Base-by-base conservation (phyloP, 2,888 invertebrate genomes). In the Dichetophora obliterata region DNA sequence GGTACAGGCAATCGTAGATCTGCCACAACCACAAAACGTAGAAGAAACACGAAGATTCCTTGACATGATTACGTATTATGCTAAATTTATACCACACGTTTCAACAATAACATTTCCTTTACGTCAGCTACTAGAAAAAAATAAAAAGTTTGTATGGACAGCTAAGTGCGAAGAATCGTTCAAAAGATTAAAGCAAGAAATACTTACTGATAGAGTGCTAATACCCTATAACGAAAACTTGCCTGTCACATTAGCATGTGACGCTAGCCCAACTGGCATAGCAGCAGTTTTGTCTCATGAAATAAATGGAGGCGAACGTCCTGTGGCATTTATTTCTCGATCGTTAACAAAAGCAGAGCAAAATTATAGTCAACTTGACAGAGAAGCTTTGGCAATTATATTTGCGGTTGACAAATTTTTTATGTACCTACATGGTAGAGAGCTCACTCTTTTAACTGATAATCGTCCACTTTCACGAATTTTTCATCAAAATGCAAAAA, bases 291-390 rank as follows among this genome's bases (percentile, higher is more conserved):
- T 80, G 77, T 77, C 69, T 22, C 31, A 31, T 31, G 31, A 4
- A 31, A 5, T 31, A 3, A 31, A 31, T 31, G 31, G 31, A 3
- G 5, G 3, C 5, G 31, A 31, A 5, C 31, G 31, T 31, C 31
- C 31, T 4, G 31, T 31, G 3, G 31, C n/a, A n/a, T n/a, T n/a
- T n/a, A n/a, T n/a, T 5, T 31, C 5, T 31, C 31, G 31, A n/a
- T n/a, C 31, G 31, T 31, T 5, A 31, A 31, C 3, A 5, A 4
- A 3, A 31, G 68, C 77, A 19, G 76, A 80, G 43, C 43, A 43
- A 52, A 79, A 80, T 50, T 80, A 80, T 34, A 74, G 71, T 4
- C 78, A 80, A 31, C 19, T 78, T 3, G 78, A 77, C 57, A 34
- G 78, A 14, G 75, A 80, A 66, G 77, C 80, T 2, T 27, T 77